Base-by-base conservation (phyloP, 1,140 invertebrate species). In the Adelges cooleyi region DNA sequence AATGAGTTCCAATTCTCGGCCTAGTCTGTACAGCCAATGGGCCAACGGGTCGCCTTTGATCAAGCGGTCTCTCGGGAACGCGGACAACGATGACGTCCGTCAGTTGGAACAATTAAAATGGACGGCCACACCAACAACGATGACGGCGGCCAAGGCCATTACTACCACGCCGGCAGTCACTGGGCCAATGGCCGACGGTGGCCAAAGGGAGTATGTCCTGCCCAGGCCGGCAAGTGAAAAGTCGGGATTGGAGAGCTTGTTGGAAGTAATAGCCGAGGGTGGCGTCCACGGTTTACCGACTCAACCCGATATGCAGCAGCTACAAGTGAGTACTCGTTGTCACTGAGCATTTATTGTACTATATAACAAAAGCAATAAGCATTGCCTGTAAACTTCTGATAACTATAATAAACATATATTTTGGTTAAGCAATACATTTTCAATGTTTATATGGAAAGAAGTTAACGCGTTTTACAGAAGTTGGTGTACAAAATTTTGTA, bases 191-290 rank as follows among this genome's bases (percentile, higher is more conserved):
- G 56, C 56, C 11, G 25, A 62, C 18, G 56, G 56, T 9, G 56
- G 56, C 18, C 56, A 62, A 17, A 48, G 56, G 33, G 56, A 62
- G 22, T 48, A 48, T 11, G 56, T 62, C 4, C 3, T 62, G 13
- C 56, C 56, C 2, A 62, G 56, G 46, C 56, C 56, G 6, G 56
- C 56, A 2, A 42, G 56, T 2, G 56, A 62, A 18, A 62, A 62
- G 17, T 36, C 42, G 1, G 11, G 17, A 20, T 62, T 48, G 1
- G 56, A 62, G 13, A 62, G 6, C 27, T 13, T 62, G 6, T 48
- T 62, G 25, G 56, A 62, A 15, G 42, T 48, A 17, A 33, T 62
- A 1, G 56, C 56, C 9, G 42, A 62, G 46, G 56, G 56, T 15
- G 42, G 56, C 20, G 15, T 48, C 18, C 40, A 11, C 8, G n/a